Evolutionary conservation across 2,797 vertebrate species (phyloP).

Genomic region (Phalloptychus januarius): DNA sequence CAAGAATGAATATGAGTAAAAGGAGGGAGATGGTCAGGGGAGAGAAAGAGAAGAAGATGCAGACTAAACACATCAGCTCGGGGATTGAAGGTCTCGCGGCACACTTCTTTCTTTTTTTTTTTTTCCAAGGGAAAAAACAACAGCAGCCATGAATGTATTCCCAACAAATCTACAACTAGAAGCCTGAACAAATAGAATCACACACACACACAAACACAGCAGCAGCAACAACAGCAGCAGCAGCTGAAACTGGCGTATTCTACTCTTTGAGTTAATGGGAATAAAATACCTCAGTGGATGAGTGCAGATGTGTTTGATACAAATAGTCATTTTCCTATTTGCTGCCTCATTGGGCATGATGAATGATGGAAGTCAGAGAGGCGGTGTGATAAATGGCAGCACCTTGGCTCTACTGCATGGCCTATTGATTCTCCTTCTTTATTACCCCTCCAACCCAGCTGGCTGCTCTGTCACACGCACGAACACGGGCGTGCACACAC

Average conservation of each 20-base stretch:
- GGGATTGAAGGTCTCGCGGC: constrained; percentile 62
- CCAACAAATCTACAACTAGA: constrained; percentile 92
- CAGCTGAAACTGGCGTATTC: constrained; percentile 98
- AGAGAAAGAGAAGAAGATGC: constrained; percentile 32
- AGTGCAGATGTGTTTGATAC: constrained; percentile 99
- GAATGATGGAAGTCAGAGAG: constrained; percentile 99
- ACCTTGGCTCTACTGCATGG: constrained; percentile 99
- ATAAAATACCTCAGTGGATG: constrained; percentile 99
- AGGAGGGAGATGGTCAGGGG: constrained; percentile 56
- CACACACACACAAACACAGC: constrained; percentile 65
- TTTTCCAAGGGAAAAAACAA: constrained; percentile 60
- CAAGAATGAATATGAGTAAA: constrained; percentile 47
- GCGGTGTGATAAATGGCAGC: constrained; percentile 99
- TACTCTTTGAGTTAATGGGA: constrained; percentile 99
- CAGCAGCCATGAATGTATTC: constrained; percentile 87
- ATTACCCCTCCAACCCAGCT: constrained; percentile 99
- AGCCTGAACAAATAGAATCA: constrained; percentile 91
- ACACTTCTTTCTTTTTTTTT: constrained; percentile 39
- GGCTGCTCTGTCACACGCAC: constrained; percentile 94
- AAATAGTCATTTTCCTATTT: constrained; percentile 99
- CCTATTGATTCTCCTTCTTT: constrained; percentile 99
- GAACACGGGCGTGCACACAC: constrained; percentile 6
- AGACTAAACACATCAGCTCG: constrained; percentile 58
- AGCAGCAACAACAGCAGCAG: constrained; percentile 75
- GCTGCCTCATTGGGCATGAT: constrained; percentile 99